Base-by-base conservation (phyloP, 1,140 invertebrate species). In the Drosophila biarmipes region DNA sequence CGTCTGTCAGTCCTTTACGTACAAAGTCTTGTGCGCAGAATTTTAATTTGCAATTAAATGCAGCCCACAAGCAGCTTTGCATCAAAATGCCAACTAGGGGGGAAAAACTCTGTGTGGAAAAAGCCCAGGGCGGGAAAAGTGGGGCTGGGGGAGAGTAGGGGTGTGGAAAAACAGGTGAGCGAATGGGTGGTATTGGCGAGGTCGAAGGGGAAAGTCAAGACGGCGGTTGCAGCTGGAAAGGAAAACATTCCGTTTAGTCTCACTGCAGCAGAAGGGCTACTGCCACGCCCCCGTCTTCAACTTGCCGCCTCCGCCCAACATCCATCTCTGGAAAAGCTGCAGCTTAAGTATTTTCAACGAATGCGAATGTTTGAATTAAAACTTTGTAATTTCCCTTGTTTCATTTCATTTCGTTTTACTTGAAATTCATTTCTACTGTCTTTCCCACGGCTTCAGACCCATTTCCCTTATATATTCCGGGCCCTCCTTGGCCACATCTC, bases 1-100 rank as follows among this genome's bases (percentile, higher is more conserved):
- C 56, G 73, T 61, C 67, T 79, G 66, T 79, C 73, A 73, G 75
- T 78, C 63, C 52, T 89, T 89, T 89, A 81, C 84, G 80, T 84
- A 89, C 84, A 89, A 89, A 89, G 84, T 89, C 84, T 80, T 89
- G 79, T 89, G 84, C 79, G 75, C 84, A 89, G 84, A 89, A 89
- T 89, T 89, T 89, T 89, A 89, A 89, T 89, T 89, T 89, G 84
- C 84, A 89, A 89, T 89, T 89, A 89, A 89, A 89, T 89, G 84
- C 84, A 89, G 81, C 84, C 84, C 84, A 89, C 84, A 89, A 87
- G 84, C 73, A 82, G 78, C 78, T 87, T 79, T 89, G 84, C 79
- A 87, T 87, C 78, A 78, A 79, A 87, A 87, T 82, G 84, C 74
- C 54, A 82, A 67, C 73, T 49, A 59, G 40, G 58, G 43, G 55